Base-by-base conservation (phyloP, 2,113 vertebrate species). In the Gymnarchus niloticus region DNA sequence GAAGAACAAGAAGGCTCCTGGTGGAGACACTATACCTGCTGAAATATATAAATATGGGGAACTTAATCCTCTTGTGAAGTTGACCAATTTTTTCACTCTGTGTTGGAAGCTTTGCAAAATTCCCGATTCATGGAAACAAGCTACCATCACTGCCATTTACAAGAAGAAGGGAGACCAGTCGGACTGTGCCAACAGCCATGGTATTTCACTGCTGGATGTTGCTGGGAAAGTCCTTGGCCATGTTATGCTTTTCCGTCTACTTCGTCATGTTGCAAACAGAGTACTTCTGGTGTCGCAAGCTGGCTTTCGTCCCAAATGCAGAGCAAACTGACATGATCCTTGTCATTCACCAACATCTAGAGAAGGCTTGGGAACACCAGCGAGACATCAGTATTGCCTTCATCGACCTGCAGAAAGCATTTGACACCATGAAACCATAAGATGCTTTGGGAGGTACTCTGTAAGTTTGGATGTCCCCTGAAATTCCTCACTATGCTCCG, bases 291-390 rank as follows among this genome's bases (percentile, higher is more conserved):
- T 61, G 33, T 23, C 17, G 4, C 85, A 86, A 28, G 51, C 56
- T 83, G 80, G 57, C 19, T 86, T 86, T n/a, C n/a, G n/a, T 57
- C 80, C 56, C 17, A 44, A n/a, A 9, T 56, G 19, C 57, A 83
- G 46, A 1, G 49, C n/a, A n/a, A n/a, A n/a, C 8, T 8, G 21
- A 69, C 21, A 86, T 83, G 81, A 44, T 86, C 19, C 80, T 84
- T 83, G 37, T 33, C 9, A 17, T 23, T 8, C 9, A 33, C 25
- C 44, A 25, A 73, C 2, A 54, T 2, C 41, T 78, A 46, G 83
- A 81, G 83, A 87, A 85, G 19, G 49, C 17, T 83, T 10, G 23
- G 21, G 69, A n/a, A n/a, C n/a, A n/a, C n/a, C n/a, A n/a, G n/a
- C n/a, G n/a, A n/a, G n/a, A n/a, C n/a, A n/a, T n/a, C n/a, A n/a